phyloP scores from a whole-genome alignment of 2,888 invertebrate genomes.

The Macrophya annulata region DNA sequence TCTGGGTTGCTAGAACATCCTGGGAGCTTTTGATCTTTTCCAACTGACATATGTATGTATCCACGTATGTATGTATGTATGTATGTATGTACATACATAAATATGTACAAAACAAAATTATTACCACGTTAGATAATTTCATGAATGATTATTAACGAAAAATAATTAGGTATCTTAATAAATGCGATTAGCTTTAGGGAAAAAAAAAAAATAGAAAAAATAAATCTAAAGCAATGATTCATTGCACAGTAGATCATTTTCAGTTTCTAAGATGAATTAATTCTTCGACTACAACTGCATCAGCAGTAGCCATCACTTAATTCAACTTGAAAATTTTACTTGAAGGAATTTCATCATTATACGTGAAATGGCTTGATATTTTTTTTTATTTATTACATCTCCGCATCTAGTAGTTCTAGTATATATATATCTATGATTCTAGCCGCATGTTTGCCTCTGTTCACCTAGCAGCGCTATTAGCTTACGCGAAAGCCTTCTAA shows the following conservation, averaged over 20 bases:
- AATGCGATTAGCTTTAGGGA: neutral
- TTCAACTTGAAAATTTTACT: neutral
- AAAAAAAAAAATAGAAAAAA: neutral
- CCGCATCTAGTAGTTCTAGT: neutral
- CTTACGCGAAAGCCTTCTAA: constrained; percentile 25
- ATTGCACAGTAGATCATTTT: neutral
- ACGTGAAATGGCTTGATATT: neutral
- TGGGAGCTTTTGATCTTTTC: constrained; percentile 34
- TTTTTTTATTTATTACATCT: neutral
- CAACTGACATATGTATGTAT: neutral
- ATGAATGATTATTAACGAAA: too few species aligned
- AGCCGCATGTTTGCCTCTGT: neutral
- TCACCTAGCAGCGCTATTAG: constrained; percentile 11
- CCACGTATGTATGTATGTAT: neutral
- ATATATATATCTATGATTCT: too few species aligned
- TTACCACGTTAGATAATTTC: too few species aligned
- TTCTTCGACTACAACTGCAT: neutral
- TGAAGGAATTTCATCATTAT: constrained; percentile 9
- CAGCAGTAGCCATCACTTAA: neutral
- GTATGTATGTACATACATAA: too few species aligned
- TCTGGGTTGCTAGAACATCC: constrained; percentile 18
- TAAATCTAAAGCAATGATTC: neutral
- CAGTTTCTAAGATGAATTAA: neutral
- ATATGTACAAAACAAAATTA: too few species aligned
- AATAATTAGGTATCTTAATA: too few species aligned